Conservation (phyloP, 2,113 vertebrate genomes). For the Sakesphorus luctuosus region DNA sequence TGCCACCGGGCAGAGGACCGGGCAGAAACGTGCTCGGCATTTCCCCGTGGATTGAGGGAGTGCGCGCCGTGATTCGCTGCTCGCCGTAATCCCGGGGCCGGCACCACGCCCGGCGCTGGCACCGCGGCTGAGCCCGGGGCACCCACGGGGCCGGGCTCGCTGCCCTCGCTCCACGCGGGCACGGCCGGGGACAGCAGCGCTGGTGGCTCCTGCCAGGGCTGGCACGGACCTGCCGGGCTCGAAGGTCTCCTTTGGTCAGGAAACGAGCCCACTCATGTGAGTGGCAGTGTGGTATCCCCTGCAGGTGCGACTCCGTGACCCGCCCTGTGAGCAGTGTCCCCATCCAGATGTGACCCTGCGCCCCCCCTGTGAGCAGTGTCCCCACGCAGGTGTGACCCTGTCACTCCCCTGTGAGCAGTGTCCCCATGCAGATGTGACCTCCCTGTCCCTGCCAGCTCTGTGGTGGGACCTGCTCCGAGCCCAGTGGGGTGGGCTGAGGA, state of each 20-base stretch:
- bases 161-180: not conserved
- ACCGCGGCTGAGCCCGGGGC: not conserved
- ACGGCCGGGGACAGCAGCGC: not conserved
- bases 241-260: accelerated
- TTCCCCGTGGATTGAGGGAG: not conserved
- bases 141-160: accelerated
- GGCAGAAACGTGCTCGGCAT: not conserved
- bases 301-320: not conserved
- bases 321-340: not conserved
- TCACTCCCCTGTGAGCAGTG: not conserved
- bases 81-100: not conserved
- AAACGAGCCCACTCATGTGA: accelerated
- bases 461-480: not conserved
- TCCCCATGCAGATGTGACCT: not conserved
- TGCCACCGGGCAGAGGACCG: not conserved
- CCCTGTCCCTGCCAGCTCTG: not conserved
- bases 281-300: accelerated
- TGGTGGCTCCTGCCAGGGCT: not conserved
- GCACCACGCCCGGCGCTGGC: not conserved
- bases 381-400: not conserved
- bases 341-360: not conserved
- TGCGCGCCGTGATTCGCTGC: not conserved
- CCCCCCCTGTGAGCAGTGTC: not conserved
- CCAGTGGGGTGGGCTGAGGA: not conserved
- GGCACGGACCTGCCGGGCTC: not conserved